phyloP scores from a whole-genome alignment of 2,797 vertebrate genomes.

The Sphenopsis melanotis region DNA sequence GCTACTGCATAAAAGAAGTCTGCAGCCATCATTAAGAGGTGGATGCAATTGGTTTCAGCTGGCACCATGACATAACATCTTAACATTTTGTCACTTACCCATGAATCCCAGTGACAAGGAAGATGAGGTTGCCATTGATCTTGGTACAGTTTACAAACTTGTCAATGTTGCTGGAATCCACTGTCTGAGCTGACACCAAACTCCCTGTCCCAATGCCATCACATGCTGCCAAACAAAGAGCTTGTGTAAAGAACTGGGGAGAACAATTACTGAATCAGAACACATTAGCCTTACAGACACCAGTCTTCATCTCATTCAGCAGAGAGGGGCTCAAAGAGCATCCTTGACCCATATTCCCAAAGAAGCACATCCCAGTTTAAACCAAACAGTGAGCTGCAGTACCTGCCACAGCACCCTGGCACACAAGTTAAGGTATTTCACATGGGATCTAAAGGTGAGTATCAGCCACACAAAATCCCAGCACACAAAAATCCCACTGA shows the following conservation, averaged over 20 bases:
- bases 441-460: background rate
- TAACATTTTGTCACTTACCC: constrained; percentile 79
- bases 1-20: background rate
- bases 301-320: background rate
- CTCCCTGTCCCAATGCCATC: constrained; percentile 95
- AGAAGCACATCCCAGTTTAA: rapidly evolving
- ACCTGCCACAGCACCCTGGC: background rate
- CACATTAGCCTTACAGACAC: background rate
- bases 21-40: background rate
- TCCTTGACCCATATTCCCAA: background rate
- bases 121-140: constrained; percentile 98
- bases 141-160: constrained; percentile 97
- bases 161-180: constrained; percentile 96
- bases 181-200: constrained; percentile 88
- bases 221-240: constrained; percentile 81
- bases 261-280: background rate
- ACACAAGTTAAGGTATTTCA: background rate
- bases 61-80: background rate
- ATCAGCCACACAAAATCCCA: background rate
- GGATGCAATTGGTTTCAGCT: background rate
- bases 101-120: constrained; percentile 96
- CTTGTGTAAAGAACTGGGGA: background rate
- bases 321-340: background rate
- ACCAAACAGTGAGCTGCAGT: background rate
- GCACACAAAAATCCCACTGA: background rate